Percentiles rank a stretch among this genome's conserved stretches.
These are phyloP conservation scores for Coenonympha arcania DNA, from an alignment of 2,888 invertebrate genomes.

Conservation along the genomic window DNA sequence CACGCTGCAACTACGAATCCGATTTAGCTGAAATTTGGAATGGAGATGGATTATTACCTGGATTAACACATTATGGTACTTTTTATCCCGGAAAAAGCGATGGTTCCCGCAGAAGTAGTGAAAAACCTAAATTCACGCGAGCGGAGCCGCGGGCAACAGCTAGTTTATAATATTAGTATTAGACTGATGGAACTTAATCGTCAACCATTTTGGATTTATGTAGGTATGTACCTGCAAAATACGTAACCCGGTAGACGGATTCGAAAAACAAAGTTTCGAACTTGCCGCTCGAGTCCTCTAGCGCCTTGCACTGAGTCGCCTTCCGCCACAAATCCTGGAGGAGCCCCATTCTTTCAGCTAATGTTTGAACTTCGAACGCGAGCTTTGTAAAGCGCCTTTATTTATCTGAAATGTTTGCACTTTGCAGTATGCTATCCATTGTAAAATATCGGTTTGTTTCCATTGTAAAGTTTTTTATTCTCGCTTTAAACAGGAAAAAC, in stretches of 20 bases:
- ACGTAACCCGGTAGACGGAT: conserved; percentile 49
- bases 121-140: too few relatives aligned
- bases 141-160: too few relatives aligned
- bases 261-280: conserved; percentile 56
- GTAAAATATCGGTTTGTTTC: conserved; percentile 7
- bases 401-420: conserved; percentile 10
- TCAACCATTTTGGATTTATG: too few relatives aligned
- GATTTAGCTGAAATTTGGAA: too few relatives aligned
- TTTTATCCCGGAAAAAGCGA: too few relatives aligned
- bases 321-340: conserved; percentile 39
- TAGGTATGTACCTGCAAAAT: conserved; percentile 48
- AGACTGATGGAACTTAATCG: too few relatives aligned
- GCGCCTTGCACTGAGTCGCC: conserved; percentile 46
- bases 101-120: too few relatives aligned
- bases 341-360: conserved; percentile 36
- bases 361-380: conserved; percentile 6
- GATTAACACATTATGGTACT: too few relatives aligned
- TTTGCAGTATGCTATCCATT: conserved; percentile 6
- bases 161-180: too few relatives aligned
- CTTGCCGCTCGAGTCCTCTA: conserved; percentile 46
- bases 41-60: too few relatives aligned
- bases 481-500: too few relatives aligned
- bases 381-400: conserved; percentile 12
- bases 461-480: background rate
- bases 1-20: too few relatives aligned